Conservation (phyloP, 1,140 invertebrate genomes). For the Achatina immaculata region DNA sequence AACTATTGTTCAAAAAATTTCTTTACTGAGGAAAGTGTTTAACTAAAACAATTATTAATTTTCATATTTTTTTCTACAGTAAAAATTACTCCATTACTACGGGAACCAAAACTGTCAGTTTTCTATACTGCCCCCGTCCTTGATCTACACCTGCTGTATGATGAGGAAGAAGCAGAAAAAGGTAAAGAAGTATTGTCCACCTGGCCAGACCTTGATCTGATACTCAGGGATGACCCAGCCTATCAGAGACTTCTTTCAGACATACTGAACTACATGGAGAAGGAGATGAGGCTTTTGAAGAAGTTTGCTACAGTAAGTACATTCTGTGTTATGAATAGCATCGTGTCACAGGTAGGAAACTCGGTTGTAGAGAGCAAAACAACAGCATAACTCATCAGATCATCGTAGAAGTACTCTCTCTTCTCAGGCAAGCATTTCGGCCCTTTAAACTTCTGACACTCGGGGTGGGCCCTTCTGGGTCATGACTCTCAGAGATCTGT, state of each 20-base stretch:
- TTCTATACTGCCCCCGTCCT: conserved; percentile 67
- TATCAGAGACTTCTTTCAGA: conserved; percentile 63
- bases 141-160: conserved; percentile 66
- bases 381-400: too few relatives aligned
- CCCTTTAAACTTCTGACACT: too few relatives aligned
- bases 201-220: conserved; percentile 67
- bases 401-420: too few relatives aligned
- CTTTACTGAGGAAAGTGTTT: too few relatives aligned
- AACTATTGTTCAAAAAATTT: too few relatives aligned
- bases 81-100: conserved; percentile 63
- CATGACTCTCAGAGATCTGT: too few relatives aligned
- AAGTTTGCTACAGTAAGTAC: conserved; percentile 58
- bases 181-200: conserved; percentile 50
- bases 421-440: too few relatives aligned
- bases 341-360: too few relatives aligned
- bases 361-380: too few relatives aligned
- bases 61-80: conserved; percentile 45
- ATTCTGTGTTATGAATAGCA: background rate
- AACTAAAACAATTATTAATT: background rate
- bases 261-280: conserved; percentile 58
- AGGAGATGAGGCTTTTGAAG: conserved; percentile 61
- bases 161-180: conserved; percentile 62
- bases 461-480: too few relatives aligned
- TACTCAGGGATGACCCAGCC: conserved; percentile 66
- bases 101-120: conserved; percentile 64